phyloP scores from a whole-genome alignment of 2,888 invertebrate genomes.

The Coelinius sp. region DNA sequence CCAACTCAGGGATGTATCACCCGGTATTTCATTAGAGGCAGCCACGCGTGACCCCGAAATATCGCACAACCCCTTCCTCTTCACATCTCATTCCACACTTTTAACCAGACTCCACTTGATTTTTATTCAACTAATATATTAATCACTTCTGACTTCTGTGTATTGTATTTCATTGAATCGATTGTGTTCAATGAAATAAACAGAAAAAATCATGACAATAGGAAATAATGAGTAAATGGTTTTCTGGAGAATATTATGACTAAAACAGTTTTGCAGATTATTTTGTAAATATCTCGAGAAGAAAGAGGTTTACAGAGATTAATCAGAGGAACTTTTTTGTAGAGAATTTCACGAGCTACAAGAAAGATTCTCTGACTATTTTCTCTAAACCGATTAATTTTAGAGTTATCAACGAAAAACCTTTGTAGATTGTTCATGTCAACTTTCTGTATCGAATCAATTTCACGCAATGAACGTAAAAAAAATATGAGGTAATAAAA shows the following conservation, averaged over 20 bases:
- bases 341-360: neutral
- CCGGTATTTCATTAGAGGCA: slow-evolving; percentile 52
- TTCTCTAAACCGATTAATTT: neutral
- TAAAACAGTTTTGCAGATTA: no score
- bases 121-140: neutral
- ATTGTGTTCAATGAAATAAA: neutral
- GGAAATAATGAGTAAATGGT: no score
- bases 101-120: neutral
- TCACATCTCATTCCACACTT: neutral
- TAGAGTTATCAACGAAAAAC: neutral
- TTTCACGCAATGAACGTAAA: neutral
- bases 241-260: no score
- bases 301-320: neutral
- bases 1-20: slow-evolving; percentile 53
- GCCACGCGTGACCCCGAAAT: slow-evolving; percentile 52
- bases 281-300: neutral
- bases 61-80: slow-evolving; percentile 37
- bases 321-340: neutral
- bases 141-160: neutral
- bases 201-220: no score
- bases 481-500: neutral
- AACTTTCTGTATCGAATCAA: neutral
- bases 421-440: neutral
- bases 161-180: neutral
- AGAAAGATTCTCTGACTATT: neutral